These are phyloP conservation scores for Rhinophrynus dorsalis DNA, from an alignment of 2,797 vertebrate genomes.

Conservation along the genomic window DNA sequence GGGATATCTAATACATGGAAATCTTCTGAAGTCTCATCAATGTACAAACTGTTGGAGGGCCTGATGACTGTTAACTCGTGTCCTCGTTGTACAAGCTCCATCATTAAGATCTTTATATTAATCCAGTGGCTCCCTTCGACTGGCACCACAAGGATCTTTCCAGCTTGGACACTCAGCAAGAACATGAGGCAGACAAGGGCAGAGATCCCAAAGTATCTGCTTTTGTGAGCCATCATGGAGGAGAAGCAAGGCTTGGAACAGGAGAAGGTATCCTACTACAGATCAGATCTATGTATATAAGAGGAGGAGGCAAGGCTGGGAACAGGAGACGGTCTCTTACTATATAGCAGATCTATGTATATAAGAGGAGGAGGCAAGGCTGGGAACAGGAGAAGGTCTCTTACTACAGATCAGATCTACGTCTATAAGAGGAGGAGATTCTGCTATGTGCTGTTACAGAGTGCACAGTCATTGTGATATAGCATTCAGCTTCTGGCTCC, in stretches of 20 bases:
- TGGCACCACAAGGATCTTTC: conserved; percentile 51
- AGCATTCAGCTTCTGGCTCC: neutral
- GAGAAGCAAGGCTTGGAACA: neutral
- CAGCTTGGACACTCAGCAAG: neutral
- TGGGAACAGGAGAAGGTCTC: too few species aligned
- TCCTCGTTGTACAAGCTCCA: conserved; percentile 50
- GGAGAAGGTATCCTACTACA: too few species aligned
- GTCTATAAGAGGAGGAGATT: neutral
- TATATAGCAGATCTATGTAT: too few species aligned
- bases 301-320: too few species aligned
- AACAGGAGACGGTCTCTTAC: neutral
- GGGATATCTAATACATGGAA: conserved; percentile 38
- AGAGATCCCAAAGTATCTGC: neutral
- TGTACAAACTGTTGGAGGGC: conserved; percentile 51
- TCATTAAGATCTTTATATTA: conserved; percentile 57
- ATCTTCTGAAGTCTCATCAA: conserved; percentile 52
- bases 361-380: too few species aligned
- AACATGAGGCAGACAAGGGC: neutral
- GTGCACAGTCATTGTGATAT: neutral
- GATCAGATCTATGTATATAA: too few species aligned
- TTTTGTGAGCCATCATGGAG: neutral
- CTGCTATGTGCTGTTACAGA: neutral
- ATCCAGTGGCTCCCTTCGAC: conserved; percentile 61
- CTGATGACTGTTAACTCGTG: conserved; percentile 54
- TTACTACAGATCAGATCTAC: neutral